Base-by-base conservation (phyloP, 2,113 vertebrate genomes). In the Hyaena hyaena region DNA sequence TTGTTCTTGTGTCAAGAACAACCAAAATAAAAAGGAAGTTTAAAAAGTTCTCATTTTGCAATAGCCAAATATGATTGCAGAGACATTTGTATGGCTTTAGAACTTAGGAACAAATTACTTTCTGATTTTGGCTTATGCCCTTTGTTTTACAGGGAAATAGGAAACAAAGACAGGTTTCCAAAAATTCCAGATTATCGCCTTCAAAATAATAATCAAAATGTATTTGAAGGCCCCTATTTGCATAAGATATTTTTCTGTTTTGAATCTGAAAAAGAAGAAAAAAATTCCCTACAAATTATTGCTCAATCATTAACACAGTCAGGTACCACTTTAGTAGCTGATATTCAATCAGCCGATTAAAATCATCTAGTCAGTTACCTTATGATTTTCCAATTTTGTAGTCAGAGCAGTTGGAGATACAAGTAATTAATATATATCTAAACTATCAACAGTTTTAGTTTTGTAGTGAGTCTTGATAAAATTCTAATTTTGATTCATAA, bases 351-450 rank as follows among this genome's bases (percentile, higher is more conserved):
- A 97, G 89, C 93, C 45, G 5, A 92, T 93, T 92, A 96, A 96
- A 97, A 96, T 96, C 87, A 96, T 90, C 83, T 85, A 93, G 55
- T 96, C 95, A 96, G 68, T 95, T 98, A 92, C 90, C 96, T 97
- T 96, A 91, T 93, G 95, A 96, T 97, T 97, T 98, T 97, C 96
- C 97, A 98, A 95, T 97, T 95, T 93, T 97, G 90, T 33, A 98
- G 90, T 93, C 95, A 96, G 76, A 96, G 84, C 95, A 96, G 95
- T 82, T 96, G 92, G 90, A 96, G 92, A 93, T 50, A 14, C n/a
- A 95, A 96, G 65, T 85, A 98, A 98, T 97, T 96, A 97, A 97
- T 96, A 95, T 58, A 48, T 84, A 93, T 92, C 71, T 92, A 93
- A 97, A 95, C 93, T 96, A 96, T 88, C 87, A 96, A 61, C 90